Evolutionary conservation across 2,113 vertebrate species (phyloP).

Genomic region (Anthoscopus minutus): DNA sequence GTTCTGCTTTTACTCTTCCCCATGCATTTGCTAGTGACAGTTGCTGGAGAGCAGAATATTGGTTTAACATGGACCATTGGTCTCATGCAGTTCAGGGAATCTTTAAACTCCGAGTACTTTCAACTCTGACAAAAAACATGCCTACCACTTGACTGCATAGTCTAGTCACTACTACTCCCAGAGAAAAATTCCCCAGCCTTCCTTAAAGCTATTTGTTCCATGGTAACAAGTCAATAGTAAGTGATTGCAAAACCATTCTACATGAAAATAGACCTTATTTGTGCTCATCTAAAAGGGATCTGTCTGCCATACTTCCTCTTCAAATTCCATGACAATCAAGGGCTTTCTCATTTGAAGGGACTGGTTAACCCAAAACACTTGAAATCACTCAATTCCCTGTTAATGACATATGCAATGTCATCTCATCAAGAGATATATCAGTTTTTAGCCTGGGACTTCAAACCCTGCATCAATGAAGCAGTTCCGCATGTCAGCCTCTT

Average conservation of each 20-base stretch:
- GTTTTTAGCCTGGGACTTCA: slow-evolving; percentile 8
- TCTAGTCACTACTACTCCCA: not conserved
- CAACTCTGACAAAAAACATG: not conserved
- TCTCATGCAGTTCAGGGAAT: not conserved
- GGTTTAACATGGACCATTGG: not conserved
- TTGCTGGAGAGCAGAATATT: not conserved
- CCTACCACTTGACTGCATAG: not conserved
- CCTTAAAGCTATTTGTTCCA: not conserved
- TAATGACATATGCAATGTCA: slow-evolving; percentile 11
- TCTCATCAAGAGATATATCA: not conserved
- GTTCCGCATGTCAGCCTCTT: not conserved
- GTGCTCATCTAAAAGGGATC: not conserved
- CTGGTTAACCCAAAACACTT: not conserved
- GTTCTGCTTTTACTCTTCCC: not conserved
- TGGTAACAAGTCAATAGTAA: not conserved
- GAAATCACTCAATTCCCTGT: not conserved
- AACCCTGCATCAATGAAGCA: not conserved
- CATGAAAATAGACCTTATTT: not conserved
- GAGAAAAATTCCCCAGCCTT: not conserved
- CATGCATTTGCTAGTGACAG: not conserved
- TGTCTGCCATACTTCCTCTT: not conserved
- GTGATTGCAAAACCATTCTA: not conserved
- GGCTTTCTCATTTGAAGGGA: not conserved
- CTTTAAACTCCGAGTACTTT: not conserved
- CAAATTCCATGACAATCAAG: not conserved